Evolutionary conservation across 2,888 invertebrate species (phyloP), one percentile per base, ranked within the genome.

Genomic region (Teleiodes luculella): DNA sequence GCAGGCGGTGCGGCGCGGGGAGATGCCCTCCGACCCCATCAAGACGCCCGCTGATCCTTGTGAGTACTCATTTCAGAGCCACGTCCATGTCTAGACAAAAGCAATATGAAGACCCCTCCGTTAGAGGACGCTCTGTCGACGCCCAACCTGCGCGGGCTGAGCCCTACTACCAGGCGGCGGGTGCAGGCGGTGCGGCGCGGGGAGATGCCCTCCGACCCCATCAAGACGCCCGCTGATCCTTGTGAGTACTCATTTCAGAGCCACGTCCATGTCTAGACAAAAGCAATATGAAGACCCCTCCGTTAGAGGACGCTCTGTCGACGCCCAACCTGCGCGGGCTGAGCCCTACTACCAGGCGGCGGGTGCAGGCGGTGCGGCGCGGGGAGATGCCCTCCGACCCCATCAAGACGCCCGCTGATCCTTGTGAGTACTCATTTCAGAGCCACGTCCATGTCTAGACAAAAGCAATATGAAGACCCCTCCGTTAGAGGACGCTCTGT

Each of bases 381-480:
- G 90, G 90, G 0, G 87, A 90, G 53, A 80, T 83, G 79, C 86
- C 88, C 0, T 84, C 88, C 0, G 86, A 81, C 56, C 84, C 86
- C 0, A 72, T 85, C n/a, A 61, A 74, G 2, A 89, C 89, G 0
- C 90, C 90, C 0, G 63, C 56, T 0, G 85, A 89, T 53, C 86
- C 87, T 0, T 89, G 89, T 90, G 28, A 78, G 83, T 76, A n/a
- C 11, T 31, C n/a, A n/a, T n/a, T n/a, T n/a, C n/a, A n/a, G n/a
- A n/a, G n/a, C n/a, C n/a, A n/a, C n/a, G n/a, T n/a, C n/a, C n/a
- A n/a, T n/a, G n/a, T n/a, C n/a, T n/a, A n/a, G n/a, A n/a, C n/a
- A n/a, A n/a, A n/a, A n/a, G n/a, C 6, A 43, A 43, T 7, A 43
- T 43, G 43, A 43, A 43, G 0, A 90, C 90, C 0, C 89, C 90